Evolutionary conservation across 2,113 vertebrate genomes (phyloP), one percentile per base, ranked within the genome.

Genomic region (Callospermophilus lateralis): DNA sequence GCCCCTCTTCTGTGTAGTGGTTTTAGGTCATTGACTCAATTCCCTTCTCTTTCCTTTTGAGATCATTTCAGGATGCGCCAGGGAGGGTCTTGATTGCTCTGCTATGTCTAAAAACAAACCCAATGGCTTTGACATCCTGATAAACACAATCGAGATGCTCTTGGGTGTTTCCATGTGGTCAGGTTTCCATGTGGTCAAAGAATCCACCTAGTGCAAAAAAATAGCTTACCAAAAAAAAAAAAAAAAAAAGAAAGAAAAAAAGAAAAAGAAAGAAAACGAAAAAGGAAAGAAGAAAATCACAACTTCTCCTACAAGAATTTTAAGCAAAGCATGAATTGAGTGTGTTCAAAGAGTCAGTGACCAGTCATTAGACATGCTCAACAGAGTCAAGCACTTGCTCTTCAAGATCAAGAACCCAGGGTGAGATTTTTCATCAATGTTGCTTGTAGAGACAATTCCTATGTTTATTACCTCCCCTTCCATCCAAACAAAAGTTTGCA

Each of bases 281-380:
- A 45, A 45, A 51, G 12, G 48, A 51, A 51, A 51, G 12, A 13
- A 51, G 6, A 51, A 53, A 53, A 53, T 3, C 61, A 24, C 61
- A 63, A 37, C n/a, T 86, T 87, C 78, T 76, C 11, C 45, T 74
- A 39, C 89, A 34, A 22, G 67, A 93, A 89, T 73, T 93, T 78
- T 77, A 48, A 83, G 37, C 6, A 32, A 81, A 81, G 30, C 10
- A 6, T 55, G 37, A 20, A n/a, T 34, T 70, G 53, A 63, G 10
- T 83, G 70, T 70, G 53, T 83, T 72, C 30, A 48, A 83, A 90
- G 61, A 39, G 53, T 9, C 15, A 4, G 53, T 92, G 77, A 32
- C 32, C 55, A 63, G 9, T 63, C 94, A 53, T 89, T 51, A 58
- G 78, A 93, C 8, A 48, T 37, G 6, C 39, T 70, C 37, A 30